Base-by-base conservation (phyloP, 92 coral and sea anemone species). In the Zoanthus solanderi region DNA sequence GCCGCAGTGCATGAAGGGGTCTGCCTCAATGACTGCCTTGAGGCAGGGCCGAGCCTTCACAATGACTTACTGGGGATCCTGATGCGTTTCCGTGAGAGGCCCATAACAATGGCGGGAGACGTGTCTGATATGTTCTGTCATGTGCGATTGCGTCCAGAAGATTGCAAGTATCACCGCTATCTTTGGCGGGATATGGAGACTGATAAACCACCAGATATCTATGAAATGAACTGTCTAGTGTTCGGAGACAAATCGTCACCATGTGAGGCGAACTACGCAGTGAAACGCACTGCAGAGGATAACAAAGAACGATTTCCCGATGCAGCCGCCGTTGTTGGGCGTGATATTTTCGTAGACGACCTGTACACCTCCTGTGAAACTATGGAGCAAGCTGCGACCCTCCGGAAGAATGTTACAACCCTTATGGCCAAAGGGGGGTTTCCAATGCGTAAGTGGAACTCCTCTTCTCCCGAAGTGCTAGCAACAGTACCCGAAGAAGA, bases 361-460 rank as follows among this genome's bases (percentile, higher is more conserved):
- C 14, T 88, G 23, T 88, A 88, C 75, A 79, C 87, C 13, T 88
- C 86, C 69, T 88, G 87, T 69, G 69, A 69, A 8, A 75, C 66
- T 66, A 72, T 48, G 17, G 60, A 4, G 52, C 72, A 88, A 80
- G 87, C 90, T 31, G 67, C 63, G 14, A 66, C 57, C 31, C 69
- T 88, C 30, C 79, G 82, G 31, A 60, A 45, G 77, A 84, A 89
- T 44, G 90, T 79, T 47, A 86, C 87, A 16, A 10, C 34, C 71
- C 87, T 90, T 31, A 86, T 86, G 90, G 92, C 92, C 34, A 12
- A 79, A 72, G 92, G 92, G 46, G 90, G 91, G 29, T 90, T 90
- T 56, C 90, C 87, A n/a, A 78, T 90, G 92, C 87, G 83, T 34
- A 90, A 86, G 53, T 90, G 90, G 79, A 45, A 78, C 11, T 90